Evolutionary conservation across 2,113 vertebrate genomes (phyloP), one percentile per base, ranked within the genome.

Genomic region (Smithornis capensis): DNA sequence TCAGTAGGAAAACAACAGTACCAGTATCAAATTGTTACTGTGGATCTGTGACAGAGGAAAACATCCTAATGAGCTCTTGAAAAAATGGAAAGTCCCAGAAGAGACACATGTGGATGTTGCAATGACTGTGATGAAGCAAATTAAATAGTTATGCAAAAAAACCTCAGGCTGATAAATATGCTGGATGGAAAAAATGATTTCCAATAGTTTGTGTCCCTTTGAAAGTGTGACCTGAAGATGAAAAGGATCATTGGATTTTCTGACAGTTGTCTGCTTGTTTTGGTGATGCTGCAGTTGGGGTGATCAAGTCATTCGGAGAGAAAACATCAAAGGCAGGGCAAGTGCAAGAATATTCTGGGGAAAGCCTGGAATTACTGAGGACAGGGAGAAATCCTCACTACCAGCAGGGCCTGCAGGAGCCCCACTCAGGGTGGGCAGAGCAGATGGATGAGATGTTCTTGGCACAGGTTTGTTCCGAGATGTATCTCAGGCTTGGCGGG

Each of bases 1-100:
- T 6, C 27, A 0, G 0, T 9, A 33, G 47, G 28, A 73, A 40
- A 12, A 40, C 7, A 57, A 21, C 14, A 18, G 28, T 8, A 18
- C 12, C 42, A 42, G 11, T 18, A 35, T 23, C n/a, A 71, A 52
- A 53, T 11, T 33, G 27, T 28, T 53, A n/a, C n/a, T 28, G 23
- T 42, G 69, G 17, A 44, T 64, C 31, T 81, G 29, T 53, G 24
- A 33, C 38, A 73, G 53, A 21, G 17, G 25, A 27, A 86, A 86
- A 28, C 35, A 31, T 65, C 45, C 52, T 60, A 75, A 87, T 31
- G 40, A 75, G 33, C 55, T 56, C 35, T 6, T 13, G 31, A 47
- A 60, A 79, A 50, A 4, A 12, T 0, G 40, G 70, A 45, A 40
- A 69, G 9, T 6, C 19, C 14, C 33, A 14, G 23, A 62, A 69